Base-by-base conservation (phyloP, 2,888 invertebrate species). In the Orchesella flavescens region DNA sequence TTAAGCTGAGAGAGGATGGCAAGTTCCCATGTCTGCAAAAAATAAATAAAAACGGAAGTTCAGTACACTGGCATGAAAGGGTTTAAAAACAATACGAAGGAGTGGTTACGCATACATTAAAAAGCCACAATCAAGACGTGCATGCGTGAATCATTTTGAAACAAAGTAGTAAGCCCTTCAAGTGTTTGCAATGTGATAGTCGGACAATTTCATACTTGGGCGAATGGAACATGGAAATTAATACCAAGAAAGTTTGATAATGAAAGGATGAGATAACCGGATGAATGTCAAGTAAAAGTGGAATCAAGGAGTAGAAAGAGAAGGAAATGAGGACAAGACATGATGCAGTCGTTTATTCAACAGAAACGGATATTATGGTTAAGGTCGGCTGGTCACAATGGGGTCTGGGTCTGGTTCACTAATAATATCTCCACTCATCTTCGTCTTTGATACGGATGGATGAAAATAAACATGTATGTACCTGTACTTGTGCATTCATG, bases 11-110 rank as follows among this genome's bases (percentile, higher is more conserved):
- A 93, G 87, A 96, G 91, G 53, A 96, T 92, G 90, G 95, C 91
- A 88, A 95, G 91, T 91, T 96, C 96, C 95, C 95, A 95, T 90
- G 93, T 93, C 95, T 95, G 92, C 86, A 91, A 83, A 86, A 86
- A 86, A 86, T 73, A 65, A 78, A 78, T 15, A 81, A 66, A 85
- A 75, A 59, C 55, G n/a, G 43, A 66, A 66, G 23, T 17, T 43
- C 1, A 66, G 13, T 34, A 34, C 34, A 34, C 34, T 34, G 34
- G 34, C 34, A 34, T 34, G 34, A 7, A 53, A 53, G n/a, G 13
- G 53, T 53, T 15, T 53, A 53, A 53, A 53, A 17, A 53, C 15
- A 53, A 53, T n/a, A 53, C 15, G 9, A 17, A 15, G 17, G 53
- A 53, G 53, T 15, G 53, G 53, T 53, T 61, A 34, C 34, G 24